phyloP scores from a whole-genome alignment of 2,113 vertebrate genomes.

The Carlito syrichta region DNA sequence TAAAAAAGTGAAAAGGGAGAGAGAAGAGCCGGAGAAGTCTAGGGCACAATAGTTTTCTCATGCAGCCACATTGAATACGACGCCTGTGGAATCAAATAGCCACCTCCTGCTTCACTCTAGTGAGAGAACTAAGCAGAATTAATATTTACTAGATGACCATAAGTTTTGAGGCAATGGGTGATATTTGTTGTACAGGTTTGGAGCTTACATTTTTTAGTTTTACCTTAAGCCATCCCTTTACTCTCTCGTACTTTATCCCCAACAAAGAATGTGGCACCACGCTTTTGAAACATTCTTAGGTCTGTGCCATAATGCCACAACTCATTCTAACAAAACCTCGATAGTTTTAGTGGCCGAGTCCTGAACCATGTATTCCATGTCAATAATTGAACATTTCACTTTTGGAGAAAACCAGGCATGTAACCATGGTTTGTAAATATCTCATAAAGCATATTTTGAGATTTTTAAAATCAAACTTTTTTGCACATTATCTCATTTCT shows the following conservation, averaged over 20 bases:
- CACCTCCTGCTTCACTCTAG: background rate
- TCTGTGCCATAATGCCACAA: conserved; percentile 62
- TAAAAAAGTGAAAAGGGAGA: background rate
- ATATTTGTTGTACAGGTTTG: background rate
- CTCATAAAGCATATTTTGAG: conserved; percentile 74
- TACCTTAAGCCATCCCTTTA: background rate
- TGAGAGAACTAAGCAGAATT: background rate
- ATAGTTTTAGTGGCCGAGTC: conserved; percentile 70
- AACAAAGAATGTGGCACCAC: background rate
- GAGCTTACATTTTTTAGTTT: background rate
- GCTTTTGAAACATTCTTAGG: conserved; percentile 59
- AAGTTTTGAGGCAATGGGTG: background rate
- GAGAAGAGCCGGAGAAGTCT: background rate
- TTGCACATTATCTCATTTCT: conserved; percentile 78
- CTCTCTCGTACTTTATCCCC: background rate
- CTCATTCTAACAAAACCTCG: conserved; percentile 71
- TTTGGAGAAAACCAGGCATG: conserved; percentile 74
- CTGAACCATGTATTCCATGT: conserved; percentile 70
- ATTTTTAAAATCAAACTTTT: conserved; percentile 70
- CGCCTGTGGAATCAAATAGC: background rate
- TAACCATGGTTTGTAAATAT: conserved; percentile 71
- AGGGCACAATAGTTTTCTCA: background rate
- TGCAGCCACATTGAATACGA: accelerated
- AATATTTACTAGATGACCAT: background rate
- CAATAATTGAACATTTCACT: conserved; percentile 75